Percentiles rank a stretch among this genome's conserved stretches.
Evolutionary conservation across 2,888 invertebrate genomes (phyloP).

Genomic region (Sabatieria punctata): DNA sequence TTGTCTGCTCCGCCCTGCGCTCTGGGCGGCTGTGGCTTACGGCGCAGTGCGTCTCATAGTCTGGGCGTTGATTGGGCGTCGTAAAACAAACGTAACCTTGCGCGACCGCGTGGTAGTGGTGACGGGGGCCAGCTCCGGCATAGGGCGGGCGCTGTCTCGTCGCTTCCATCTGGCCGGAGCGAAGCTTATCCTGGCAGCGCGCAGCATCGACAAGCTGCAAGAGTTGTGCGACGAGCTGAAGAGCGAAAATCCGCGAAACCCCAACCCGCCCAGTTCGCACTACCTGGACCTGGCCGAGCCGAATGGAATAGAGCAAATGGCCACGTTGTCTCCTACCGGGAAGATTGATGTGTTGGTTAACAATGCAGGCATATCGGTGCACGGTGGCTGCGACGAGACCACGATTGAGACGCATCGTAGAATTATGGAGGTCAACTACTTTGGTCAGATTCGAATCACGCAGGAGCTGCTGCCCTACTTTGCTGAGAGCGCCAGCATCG

Average conservation of each 20-base stretch:
- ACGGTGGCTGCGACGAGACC: constrained; percentile 58
- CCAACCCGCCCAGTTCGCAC: not conserved
- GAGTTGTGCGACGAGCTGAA: not conserved
- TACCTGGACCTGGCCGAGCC: constrained; percentile 3
- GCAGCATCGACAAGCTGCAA: constrained; percentile 3
- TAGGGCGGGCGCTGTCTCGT: constrained; percentile 2
- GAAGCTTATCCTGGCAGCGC: constrained; percentile 2
- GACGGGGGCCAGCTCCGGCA: constrained; percentile 5
- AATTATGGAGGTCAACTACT: constrained; percentile 80
- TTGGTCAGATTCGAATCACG: constrained; percentile 69
- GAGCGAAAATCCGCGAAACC: not conserved
- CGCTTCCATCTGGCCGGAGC: constrained; percentile 3
- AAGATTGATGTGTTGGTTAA: constrained; percentile 63
- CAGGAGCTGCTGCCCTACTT: constrained; percentile 49
- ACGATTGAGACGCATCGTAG: constrained; percentile 60
- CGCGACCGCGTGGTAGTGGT: not conserved
- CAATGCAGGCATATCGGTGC: constrained; percentile 62
- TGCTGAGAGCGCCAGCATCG: constrained; percentile 22
- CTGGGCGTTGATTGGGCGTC: no score
- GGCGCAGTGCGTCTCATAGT: no score
- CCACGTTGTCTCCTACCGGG: not conserved
- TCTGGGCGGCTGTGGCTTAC: no score
- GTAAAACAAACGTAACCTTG: no score
- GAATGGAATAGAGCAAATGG: constrained; percentile 1
- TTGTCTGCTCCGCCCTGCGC: no score